phyloP scores from a whole-genome alignment of 2,113 vertebrate genomes.

The Euleptes europaea region DNA sequence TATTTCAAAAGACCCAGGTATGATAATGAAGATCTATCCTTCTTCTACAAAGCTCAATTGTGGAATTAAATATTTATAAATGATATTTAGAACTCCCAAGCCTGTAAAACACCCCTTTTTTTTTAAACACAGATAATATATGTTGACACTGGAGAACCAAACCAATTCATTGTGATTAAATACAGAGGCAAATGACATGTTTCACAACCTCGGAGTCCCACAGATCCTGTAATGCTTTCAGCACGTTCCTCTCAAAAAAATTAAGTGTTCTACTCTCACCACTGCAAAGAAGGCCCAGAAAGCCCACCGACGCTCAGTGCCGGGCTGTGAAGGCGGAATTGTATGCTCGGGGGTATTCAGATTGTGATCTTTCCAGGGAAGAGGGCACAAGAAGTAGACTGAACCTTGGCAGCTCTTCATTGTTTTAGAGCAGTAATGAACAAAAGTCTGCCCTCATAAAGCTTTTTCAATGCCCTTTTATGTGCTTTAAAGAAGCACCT shows the following conservation, averaged over 20 bases:
- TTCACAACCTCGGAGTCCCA: conserved; percentile 52
- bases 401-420: neutral
- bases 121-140: conserved; percentile 66
- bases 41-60: conserved; percentile 71
- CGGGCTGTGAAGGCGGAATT: conserved; percentile 9
- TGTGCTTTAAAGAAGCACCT: neutral
- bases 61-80: conserved; percentile 77
- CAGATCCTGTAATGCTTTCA: conserved; percentile 17
- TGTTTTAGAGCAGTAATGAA: neutral
- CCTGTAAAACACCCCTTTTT: conserved; percentile 64
- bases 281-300: conserved; percentile 20
- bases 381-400: conserved; percentile 23
- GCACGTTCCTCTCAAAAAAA: conserved; percentile 7
- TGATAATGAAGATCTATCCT: conserved; percentile 72
- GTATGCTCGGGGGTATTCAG: neutral
- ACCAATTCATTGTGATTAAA: conserved; percentile 69
- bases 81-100: conserved; percentile 70
- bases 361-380: conserved; percentile 16
- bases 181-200: conserved; percentile 53
- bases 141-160: conserved; percentile 72
- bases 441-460: neutral
- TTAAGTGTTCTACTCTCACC: neutral
- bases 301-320: neutral
- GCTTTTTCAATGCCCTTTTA: neutral
- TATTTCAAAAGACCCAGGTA: conserved; percentile 72